Base-by-base conservation (phyloP, 2,888 invertebrate species). In the Eupelmus urozonus region DNA sequence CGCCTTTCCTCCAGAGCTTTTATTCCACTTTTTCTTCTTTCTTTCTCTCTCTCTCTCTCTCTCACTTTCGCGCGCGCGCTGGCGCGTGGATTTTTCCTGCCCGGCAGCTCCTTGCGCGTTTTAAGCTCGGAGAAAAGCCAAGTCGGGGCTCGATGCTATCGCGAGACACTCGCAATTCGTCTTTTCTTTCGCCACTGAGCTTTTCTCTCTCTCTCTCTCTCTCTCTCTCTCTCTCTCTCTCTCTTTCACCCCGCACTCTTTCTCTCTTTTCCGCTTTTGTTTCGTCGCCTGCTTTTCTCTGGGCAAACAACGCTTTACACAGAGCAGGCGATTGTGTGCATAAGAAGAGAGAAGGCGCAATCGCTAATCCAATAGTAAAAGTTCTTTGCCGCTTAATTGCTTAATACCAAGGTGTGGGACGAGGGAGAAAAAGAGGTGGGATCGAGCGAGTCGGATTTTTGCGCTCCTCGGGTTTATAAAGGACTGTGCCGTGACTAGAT, bases 121-220 rank as follows among this genome's bases (percentile, higher is more conserved):
- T 72, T 66, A 51, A 53, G 55, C 63, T 55, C 40, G 16, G 4
- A 34, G 34, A 27, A 77, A 76, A 79, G 72, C 78, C 76, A 74
- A 81, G 73, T 55, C 70, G 65, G 75, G 72, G 42, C 45, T 13
- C 53, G 72, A 77, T 59, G 66, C 51, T 71, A 78, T 67, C 78
- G 67, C 62, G 62, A 29, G 62, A 69, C 62, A 49, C 70, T 34
- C 49, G 60, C 65, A 72, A 78, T 76, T 82, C 80, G 75, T 82
- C 78, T 81, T 80, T 72, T 73, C 67, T 67, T 67, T 74, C 72
- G 57, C 34, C 72, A 23, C 20, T 2, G 16, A 9, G 49, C 49
- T 71, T 25, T 45, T 45, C 16, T 45, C 40, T 53, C 55, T 23
- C 20, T 25, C 53, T 55, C 42, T 29, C 16, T 16, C 42, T 57